phyloP scores from a whole-genome alignment of 2,113 vertebrate species.

The Hyperoodon ampullatus region DNA sequence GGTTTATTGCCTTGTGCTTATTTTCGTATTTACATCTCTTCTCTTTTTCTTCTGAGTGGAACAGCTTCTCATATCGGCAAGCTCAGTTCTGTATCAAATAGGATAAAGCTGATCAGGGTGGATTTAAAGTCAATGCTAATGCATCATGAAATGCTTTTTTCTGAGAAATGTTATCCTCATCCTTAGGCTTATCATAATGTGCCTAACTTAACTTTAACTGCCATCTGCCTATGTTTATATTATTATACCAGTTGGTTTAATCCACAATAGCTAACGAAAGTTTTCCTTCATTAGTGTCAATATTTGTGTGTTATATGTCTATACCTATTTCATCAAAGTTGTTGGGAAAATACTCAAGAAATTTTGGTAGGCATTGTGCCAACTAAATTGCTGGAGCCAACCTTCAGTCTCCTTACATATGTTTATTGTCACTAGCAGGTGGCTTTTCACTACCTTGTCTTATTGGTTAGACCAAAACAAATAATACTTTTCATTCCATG shows the following conservation, averaged over 20 bases:
- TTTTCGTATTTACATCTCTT: not conserved
- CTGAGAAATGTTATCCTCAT: not conserved
- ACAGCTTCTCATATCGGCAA: not conserved
- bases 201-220: not conserved
- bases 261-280: not conserved
- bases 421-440: not conserved
- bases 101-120: not conserved
- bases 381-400: not conserved
- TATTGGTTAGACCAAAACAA: constrained; percentile 9
- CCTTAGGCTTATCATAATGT: not conserved
- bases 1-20: not conserved
- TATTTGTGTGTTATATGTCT: not conserved
- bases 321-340: not conserved
- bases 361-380: not conserved
- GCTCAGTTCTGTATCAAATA: not conserved
- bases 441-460: not conserved
- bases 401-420: not conserved
- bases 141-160: not conserved
- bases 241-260: not conserved
- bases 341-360: constrained; percentile 12
- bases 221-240: not conserved
- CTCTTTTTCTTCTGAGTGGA: not conserved
- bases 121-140: not conserved
- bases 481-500: not conserved
- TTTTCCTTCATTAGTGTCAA: not conserved